phyloP scores from a whole-genome alignment of 2,888 invertebrate genomes.

The Agriotes lineatus region DNA sequence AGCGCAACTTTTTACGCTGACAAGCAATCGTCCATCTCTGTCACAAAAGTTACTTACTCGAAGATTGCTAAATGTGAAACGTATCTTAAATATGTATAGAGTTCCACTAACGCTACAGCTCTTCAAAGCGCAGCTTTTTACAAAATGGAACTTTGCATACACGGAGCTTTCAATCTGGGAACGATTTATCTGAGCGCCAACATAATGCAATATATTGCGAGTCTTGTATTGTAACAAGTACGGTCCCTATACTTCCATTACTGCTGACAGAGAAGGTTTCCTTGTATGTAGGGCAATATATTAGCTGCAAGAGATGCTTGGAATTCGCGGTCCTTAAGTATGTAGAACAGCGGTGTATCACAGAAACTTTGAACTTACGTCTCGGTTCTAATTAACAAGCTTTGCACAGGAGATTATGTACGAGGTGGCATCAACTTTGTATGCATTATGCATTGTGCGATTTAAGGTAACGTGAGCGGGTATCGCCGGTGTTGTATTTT shows the following conservation, averaged over 20 bases:
- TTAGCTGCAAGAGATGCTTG: constrained; percentile 17
- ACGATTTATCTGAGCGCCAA: constrained; percentile 14
- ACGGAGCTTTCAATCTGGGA: constrained; percentile 8
- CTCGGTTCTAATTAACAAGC: constrained; percentile 27
- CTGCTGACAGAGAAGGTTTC: constrained; percentile 19
- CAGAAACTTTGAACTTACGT: constrained; percentile 30
- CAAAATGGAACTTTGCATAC: constrained; percentile 18
- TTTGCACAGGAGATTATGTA: constrained; percentile 28
- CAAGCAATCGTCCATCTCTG: too few relatives aligned
- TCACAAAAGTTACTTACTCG: too few relatives aligned
- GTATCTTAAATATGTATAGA: background rate
- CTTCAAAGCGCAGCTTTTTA: constrained; percentile 6
- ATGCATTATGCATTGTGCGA: constrained; percentile 24
- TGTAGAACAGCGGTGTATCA: constrained; percentile 23
- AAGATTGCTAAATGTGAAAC: too few relatives aligned
- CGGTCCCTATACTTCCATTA: constrained; percentile 25
- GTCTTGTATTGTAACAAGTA: constrained; percentile 22
- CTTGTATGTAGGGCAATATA: constrained; percentile 27
- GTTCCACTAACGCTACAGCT: background rate
- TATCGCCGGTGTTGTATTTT: background rate
- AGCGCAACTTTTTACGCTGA: too few relatives aligned
- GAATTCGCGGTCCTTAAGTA: constrained; percentile 25
- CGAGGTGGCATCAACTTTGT: constrained; percentile 10
- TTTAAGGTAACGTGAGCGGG: background rate
- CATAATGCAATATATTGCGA: constrained; percentile 16